Base-by-base conservation (phyloP, 1,140 invertebrate species). In the Cherax destructor region DNA sequence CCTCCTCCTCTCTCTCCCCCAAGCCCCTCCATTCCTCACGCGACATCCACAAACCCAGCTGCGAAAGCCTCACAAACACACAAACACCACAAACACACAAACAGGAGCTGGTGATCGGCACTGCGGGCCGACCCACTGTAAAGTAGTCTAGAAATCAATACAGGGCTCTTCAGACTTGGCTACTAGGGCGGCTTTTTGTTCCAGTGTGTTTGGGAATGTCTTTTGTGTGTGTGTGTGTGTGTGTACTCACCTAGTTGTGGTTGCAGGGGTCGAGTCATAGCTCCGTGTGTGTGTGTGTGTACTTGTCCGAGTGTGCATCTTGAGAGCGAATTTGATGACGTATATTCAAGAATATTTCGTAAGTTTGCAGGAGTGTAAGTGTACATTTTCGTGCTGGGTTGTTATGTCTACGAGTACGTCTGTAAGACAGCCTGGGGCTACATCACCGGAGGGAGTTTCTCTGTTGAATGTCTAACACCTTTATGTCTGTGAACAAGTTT, bases 81-180 rank as follows among this genome's bases (percentile, higher is more conserved):
- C 59, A 18, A 16, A 7, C 11, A 13, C 52, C 52, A 13, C 52
- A 41, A 41, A 83, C 56, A 83, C 30, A 83, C 56, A 83, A n/a
- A 30, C 56, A 83, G 21, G n/a, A 6, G 30, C 52, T 83, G 52
- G 65, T 72, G 83, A 84, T 84, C 83, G 65, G 83, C 83, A 84
- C 24, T 84, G 83, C 83, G 83, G 83, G 9, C 81, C 52, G 21
- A 10, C 59, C 52, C 21, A 2, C 69, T n/a, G 83, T 84, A 84
- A 84, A 84, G 61, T 84, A 72, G 61, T 50, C 9, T 18, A 84
- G 83, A 84, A 83, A 84, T 84, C 83, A 84, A 84, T 84, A 84
- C 83, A 10, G 18, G 10, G 18, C 83, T 72, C 83, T 56, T 84
- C 83, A 84, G 83, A 11, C 59, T 41, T 84, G 83, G 83, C 69